Base-by-base conservation (phyloP, 2,113 vertebrate genomes). In the Pachycephala philippinensis region DNA sequence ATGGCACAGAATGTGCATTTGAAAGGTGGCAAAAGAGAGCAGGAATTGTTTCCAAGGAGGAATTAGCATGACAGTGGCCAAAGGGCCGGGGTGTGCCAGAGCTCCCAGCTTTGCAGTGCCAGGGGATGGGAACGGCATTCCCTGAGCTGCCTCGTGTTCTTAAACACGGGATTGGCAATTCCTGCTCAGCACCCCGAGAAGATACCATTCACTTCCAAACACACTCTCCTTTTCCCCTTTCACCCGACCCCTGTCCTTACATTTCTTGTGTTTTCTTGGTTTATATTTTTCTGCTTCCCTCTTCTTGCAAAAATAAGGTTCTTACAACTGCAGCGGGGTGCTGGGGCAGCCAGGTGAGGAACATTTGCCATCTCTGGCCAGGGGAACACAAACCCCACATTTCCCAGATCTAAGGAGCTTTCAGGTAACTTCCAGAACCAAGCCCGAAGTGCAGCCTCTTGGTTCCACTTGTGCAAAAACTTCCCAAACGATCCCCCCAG, bases 41-140 rank as follows among this genome's bases (percentile, higher is more conserved):
- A 53, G 75, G 71, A 53, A 89, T 91, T 86, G 86, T 88, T 95
- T 80, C 63, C 89, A 78, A 22, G 4, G 64, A n/a, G 93, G 79
- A 88, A 95, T 97, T 97, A 87, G 93, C 94, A 97, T 96, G 95
- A 94, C 90, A 94, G 47, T 89, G 93, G 87, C 65, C 77, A 90
- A 84, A 91, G 93, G 74, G 54, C 59, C 22, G 63, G 65, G 77
- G 2, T 60, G 70, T 68, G 89, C 91, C 90, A 61, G 74, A 59
- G 90, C 85, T 90, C 52, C 16, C 87, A 27, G 78, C 44, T 42
- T 72, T 31, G 49, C 76, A 80, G 53, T 65, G 72, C 87, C 70
- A 4, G 5, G 44, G 52, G 24, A 64, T 21, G 83, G 89, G 79
- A 64, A 47, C 13, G n/a, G 56, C 2, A 40, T 78, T 84, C 83